phyloP scores from a whole-genome alignment of 2,113 vertebrate genomes.

The Equus quagga region DNA sequence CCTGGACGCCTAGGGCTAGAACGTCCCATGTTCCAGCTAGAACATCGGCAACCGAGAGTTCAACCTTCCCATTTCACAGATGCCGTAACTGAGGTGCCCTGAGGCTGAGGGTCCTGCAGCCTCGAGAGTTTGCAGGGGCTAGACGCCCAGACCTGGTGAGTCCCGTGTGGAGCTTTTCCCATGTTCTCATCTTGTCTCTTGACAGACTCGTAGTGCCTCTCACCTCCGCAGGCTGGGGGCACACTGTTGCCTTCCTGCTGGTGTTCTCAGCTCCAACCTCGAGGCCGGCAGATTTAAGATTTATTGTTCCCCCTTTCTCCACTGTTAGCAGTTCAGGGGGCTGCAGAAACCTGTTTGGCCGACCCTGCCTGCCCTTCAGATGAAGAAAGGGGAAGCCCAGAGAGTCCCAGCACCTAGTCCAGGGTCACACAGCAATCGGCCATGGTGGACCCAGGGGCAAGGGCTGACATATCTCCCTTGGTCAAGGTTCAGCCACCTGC shows the following conservation, averaged over 20 bases:
- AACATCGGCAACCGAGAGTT: neutral
- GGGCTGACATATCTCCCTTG: neutral
- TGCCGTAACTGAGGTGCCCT: accelerated
- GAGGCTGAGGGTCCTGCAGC: neutral
- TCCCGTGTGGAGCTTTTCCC: neutral
- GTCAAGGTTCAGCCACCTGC: neutral
- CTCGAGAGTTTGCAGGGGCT: neutral
- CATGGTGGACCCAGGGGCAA: neutral
- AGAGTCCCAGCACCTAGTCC: neutral
- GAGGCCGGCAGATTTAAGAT: neutral
- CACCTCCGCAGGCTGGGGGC: neutral
- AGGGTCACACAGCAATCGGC: neutral
- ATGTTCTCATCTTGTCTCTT: neutral
- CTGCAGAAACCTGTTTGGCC: neutral
- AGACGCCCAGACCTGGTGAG: neutral
- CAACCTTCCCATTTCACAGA: neutral
- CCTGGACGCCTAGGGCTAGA: neutral
- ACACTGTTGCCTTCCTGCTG: neutral
- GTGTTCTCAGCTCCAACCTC: neutral
- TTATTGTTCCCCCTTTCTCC: neutral
- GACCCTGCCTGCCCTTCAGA: neutral
- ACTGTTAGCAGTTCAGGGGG: neutral
- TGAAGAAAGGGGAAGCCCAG: neutral
- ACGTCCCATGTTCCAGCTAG: neutral
- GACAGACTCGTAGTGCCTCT: neutral